Evolutionary conservation across 1,140 invertebrate species (phyloP), one percentile per base, ranked within the genome.

Genomic region (Arion vulgaris): DNA sequence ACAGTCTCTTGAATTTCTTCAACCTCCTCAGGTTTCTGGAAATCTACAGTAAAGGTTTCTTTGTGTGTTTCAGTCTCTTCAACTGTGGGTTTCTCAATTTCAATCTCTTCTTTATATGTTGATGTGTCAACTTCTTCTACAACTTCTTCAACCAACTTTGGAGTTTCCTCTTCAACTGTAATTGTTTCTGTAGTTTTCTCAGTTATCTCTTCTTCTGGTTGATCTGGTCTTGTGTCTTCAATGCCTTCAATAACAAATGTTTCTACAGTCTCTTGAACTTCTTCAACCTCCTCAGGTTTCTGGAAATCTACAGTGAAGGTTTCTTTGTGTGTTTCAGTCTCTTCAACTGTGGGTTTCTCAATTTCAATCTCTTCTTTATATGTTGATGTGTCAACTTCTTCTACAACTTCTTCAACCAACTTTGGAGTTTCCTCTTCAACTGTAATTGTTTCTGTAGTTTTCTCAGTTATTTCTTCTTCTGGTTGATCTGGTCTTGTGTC

Each of bases 281-380:
- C n/a, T 66, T 75, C 71, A 28, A 45, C 17, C 32, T 51, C 41
- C 69, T 85, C 82, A n/a, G n/a, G n/a, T n/a, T n/a, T n/a, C n/a
- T n/a, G n/a, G n/a, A n/a, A n/a, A n/a, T n/a, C n/a, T n/a, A n/a
- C n/a, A n/a, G n/a, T n/a, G n/a, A n/a, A n/a, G n/a, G n/a, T n/a
- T n/a, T n/a, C n/a, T n/a, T n/a, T n/a, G n/a, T n/a, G n/a, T n/a
- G n/a, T n/a, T 75, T 36, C 49, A 26, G 77, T 69, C 23, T 69
- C 36, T 51, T 28, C 36, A 19, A 77, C 1, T 53, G 49, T 34
- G 76, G 72, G 78, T 74, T 83, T 23, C 26, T 57, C 28, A 69
- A 85, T 75, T 32, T 80, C 74, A 38, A 76, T 45, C n/a, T 85
- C 73, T 39, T 86, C 83, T n/a, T n/a, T n/a, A n/a, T n/a, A n/a